These are phyloP conservation scores for Nezara viridula DNA, from an alignment of 2,888 invertebrate genomes.

Conservation along the genomic window DNA sequence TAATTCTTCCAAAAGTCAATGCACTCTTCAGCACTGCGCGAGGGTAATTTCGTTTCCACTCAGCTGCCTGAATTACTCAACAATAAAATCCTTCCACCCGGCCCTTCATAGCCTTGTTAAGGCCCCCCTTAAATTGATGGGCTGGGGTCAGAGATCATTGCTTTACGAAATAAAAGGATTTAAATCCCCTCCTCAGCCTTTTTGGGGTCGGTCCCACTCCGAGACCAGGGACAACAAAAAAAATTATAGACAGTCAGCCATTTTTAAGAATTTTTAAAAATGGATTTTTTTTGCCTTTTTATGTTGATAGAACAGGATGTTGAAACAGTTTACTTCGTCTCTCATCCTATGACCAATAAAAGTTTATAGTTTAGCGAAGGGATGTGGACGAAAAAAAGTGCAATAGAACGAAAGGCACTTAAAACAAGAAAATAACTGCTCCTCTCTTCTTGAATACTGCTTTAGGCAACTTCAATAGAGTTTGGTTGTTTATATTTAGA, in stretches of 20 bases:
- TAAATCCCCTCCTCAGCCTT: background rate
- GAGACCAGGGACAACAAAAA: background rate
- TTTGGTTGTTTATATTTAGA: too few relatives aligned
- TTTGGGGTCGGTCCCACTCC: background rate
- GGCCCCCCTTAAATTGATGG: background rate
- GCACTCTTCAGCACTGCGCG: background rate
- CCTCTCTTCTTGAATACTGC: background rate
- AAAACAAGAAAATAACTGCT: background rate
- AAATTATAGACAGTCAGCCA: background rate
- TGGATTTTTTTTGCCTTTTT: background rate
- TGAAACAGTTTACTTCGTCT: background rate
- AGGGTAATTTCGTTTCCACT: background rate
- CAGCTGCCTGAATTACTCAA: background rate
- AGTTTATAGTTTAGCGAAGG: background rate
- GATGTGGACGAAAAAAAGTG: background rate
- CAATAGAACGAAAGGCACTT: background rate
- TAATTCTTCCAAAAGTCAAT: background rate
- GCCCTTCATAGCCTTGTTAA: background rate
- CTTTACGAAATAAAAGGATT: conserved; percentile 25
- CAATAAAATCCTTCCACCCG: conserved; percentile 3
- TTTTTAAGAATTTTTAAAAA: background rate
- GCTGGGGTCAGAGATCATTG: background rate
- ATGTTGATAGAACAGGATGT: background rate
- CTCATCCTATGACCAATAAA: background rate
- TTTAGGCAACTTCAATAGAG: too few relatives aligned